A percentile compares a stretch with the other conserved stretches of the same genome.
Conservation (phyloP, 1,140 invertebrate species). For the Leptinotarsa undecemlineata region DNA sequence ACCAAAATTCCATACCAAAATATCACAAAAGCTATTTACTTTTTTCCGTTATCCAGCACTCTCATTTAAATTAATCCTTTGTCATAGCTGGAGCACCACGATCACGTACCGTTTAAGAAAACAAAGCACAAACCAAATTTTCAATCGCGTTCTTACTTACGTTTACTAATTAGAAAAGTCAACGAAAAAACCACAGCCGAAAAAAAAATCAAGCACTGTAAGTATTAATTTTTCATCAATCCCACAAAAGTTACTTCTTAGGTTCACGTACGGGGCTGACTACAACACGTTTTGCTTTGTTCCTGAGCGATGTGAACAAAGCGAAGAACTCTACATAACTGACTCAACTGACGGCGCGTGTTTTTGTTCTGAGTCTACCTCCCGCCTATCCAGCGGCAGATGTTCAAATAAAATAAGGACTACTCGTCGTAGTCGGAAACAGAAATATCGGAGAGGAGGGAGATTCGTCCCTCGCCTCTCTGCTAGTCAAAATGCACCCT, state of each 20-base stretch:
- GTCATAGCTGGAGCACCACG: constrained; percentile 17
- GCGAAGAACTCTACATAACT: constrained; percentile 17
- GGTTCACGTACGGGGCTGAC: not conserved
- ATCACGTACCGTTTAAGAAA: constrained; percentile 21
- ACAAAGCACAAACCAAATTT: constrained; percentile 21
- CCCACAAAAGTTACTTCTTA: not conserved
- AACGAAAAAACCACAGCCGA: constrained; percentile 13
- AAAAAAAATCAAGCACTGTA: constrained; percentile 18
- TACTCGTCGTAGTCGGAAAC: constrained; percentile 2
- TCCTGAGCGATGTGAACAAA: constrained; percentile 11
- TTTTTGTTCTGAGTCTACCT: not conserved
- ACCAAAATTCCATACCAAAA: constrained; percentile 14
- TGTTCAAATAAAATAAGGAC: constrained; percentile 22
- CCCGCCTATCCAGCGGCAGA: constrained; percentile 16
- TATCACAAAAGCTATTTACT: constrained; percentile 18
- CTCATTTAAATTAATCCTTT: constrained; percentile 23
- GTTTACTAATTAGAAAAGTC: constrained; percentile 17
- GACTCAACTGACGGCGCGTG: constrained; percentile 11
- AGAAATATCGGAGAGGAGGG: constrained; percentile 10
- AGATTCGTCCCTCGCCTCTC: constrained; percentile 16
- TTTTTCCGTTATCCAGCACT: constrained; percentile 24
- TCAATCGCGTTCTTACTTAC: constrained; percentile 21
- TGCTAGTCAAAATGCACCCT: constrained; percentile 16
- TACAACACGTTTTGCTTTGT: constrained; percentile 13
- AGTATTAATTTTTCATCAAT: constrained; percentile 11